Conservation (phyloP, 2,113 vertebrate species). For the Aplodontia rufa region DNA sequence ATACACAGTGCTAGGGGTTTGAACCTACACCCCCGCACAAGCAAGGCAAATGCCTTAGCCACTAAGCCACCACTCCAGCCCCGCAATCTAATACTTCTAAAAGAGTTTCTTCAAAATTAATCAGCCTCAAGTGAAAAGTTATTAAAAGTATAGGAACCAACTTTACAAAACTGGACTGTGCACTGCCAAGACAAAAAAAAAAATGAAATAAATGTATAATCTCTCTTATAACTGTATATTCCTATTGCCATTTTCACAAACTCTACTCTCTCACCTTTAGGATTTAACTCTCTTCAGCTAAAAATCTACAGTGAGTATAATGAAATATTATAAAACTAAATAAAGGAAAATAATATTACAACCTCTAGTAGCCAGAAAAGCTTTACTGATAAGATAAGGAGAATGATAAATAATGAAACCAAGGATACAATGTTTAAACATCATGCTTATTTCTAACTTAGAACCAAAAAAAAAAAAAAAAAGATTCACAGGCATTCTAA, state of each 20-base stretch:
- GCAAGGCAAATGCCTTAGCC: not conserved
- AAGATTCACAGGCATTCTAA: not conserved
- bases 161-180: not conserved
- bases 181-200: conserved; percentile 49
- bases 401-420: not conserved
- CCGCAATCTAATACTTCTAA: conserved; percentile 16
- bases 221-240: not conserved
- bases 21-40: no score
- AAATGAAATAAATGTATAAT: conserved; percentile 5
- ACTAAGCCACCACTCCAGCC: no score
- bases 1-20: no score
- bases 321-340: conserved; percentile 29
- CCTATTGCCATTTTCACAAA: conserved; percentile 19
- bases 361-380: not conserved
- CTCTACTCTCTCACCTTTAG: not conserved
- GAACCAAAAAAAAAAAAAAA: not conserved
- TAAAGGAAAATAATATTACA: conserved; percentile 39
- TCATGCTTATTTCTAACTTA: conserved; percentile 22
- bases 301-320: conserved; percentile 31
- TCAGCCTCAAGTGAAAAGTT: conserved; percentile 29
- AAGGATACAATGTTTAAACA: conserved; percentile 44
- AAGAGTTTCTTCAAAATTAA: not conserved
- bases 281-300: conserved; percentile 15
- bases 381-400: not conserved
- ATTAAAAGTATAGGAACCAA: conserved; percentile 45